Evolutionary conservation across 2,113 vertebrate species (phyloP), one percentile per base, ranked within the genome.

Genomic region (Tetrao urogallus): DNA sequence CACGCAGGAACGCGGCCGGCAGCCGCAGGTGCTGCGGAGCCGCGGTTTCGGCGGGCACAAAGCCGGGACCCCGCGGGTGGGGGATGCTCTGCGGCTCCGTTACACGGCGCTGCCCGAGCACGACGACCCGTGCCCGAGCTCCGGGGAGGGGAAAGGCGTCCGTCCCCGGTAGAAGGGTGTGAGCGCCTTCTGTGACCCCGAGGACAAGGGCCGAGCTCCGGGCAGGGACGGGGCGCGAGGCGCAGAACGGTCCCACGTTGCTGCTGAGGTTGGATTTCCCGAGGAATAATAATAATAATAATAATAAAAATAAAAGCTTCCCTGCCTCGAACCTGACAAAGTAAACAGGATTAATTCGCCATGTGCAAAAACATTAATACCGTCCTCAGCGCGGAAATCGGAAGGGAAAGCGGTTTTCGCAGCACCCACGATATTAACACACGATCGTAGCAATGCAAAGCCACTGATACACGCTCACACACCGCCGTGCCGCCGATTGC

Each of bases 271-370:
- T 93, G 94, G 83, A 86, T 93, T 93, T 95, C 90, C 90, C 93
- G 89, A 82, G 86, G 70, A 21, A 15, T 24, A 5, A 4, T n/a
- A 79, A 32, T 13, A 48, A 43, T 43, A 43, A 43, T 16, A 43
- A 43, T 43, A 43, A 43, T 17, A 57, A 36, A n/a, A 71, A 63
- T 38, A 40, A 64, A 95, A 85, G 63, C 82, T 96, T 95, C 82
- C 70, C 81, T 57, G 92, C 82, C 92, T 96, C 86, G 75, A 84
- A 82, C 84, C 70, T 94, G 91, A 94, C 93, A 94, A 90, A 96
- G 93, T 95, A 96, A 90, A 95, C 93, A 94, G 90, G 90, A 96
- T 95, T 96, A 95, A 97, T 94, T 97, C 93, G 8, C 94, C 89
- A 71, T 42, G 83, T 80, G 95, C 88, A 69, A 94, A 96, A 96